A percentile compares a stretch with the other conserved stretches of the same genome.
Evolutionary conservation across 2,888 invertebrate genomes (phyloP).

Genomic region (Zootermopsis nevadensis): DNA sequence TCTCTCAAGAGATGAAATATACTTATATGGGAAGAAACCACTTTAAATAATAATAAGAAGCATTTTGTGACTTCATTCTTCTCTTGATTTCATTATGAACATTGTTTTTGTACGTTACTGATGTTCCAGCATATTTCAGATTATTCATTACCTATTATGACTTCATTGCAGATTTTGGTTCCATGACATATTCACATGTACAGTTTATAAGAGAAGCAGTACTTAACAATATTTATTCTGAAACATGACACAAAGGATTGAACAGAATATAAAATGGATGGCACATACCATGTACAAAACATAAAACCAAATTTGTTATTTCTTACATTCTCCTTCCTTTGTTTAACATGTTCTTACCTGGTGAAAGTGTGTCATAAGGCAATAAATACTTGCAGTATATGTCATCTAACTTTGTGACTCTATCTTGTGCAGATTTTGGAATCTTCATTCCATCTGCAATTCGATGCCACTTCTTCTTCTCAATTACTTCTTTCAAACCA

Average conservation of each 20-base stretch:
- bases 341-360: conserved; percentile 63
- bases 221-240: no score
- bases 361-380: conserved; percentile 87
- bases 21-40: no score
- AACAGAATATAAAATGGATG: not conserved
- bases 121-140: no score
- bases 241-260: not conserved
- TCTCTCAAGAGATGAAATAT: no score
- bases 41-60: no score
- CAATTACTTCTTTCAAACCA: conserved; percentile 86
- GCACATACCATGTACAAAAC: not conserved
- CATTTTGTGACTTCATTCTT: no score
- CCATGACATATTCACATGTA: no score
- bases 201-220: no score
- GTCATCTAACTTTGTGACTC: conserved; percentile 85
- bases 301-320: not conserved
- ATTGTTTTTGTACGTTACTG: no score
- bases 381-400: conserved; percentile 92
- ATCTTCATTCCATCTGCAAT: conserved; percentile 92
- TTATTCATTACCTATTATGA: no score
- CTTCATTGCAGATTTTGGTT: no score
- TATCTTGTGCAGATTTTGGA: conserved; percentile 81
- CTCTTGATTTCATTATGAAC: no score
- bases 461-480: conserved; percentile 88
- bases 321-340: not conserved